phyloP scores from a whole-genome alignment of 2,113 vertebrate genomes.

The Lipophrys pholis region DNA sequence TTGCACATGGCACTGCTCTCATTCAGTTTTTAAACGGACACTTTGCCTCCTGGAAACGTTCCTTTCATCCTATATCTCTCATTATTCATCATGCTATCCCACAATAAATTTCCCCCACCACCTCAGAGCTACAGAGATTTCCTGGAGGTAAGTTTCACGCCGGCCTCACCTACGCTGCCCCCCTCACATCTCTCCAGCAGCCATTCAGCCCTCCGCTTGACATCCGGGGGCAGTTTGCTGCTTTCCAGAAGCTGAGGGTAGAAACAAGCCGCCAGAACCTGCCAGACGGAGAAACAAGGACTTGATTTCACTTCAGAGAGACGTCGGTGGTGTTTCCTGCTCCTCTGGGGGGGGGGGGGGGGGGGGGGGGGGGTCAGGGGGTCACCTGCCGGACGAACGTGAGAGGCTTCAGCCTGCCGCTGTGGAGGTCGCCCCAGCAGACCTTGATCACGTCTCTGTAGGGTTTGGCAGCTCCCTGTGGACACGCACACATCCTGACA shows the following conservation, averaged over 20 bases:
- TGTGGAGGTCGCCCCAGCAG: slow-evolving; percentile 67
- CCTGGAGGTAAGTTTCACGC: too few species aligned
- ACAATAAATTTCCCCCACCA: too few species aligned
- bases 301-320: neutral
- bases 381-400: slow-evolving; percentile 82
- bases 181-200: slow-evolving; percentile 67
- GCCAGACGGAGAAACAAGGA: neutral
- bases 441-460: slow-evolving; percentile 72
- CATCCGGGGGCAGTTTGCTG: slow-evolving; percentile 69
- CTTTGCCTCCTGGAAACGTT: too few species aligned
- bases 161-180: slow-evolving; percentile 76
- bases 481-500: neutral
- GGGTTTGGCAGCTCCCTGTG: slow-evolving; percentile 69
- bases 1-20: too few species aligned
- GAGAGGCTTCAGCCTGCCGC: slow-evolving; percentile 74
- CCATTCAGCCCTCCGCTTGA: slow-evolving; percentile 65
- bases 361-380: neutral
- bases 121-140: too few species aligned
- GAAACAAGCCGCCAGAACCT: slow-evolving; percentile 80
- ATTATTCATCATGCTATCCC: too few species aligned
- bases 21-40: too few species aligned
- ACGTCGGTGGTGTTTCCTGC: neutral
- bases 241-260: slow-evolving; percentile 75
- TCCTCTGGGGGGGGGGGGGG: neutral
- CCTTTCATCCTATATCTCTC: too few species aligned